These are phyloP conservation scores for Caenorhabditis doughertyi DNA, from an alignment of 2,888 invertebrate species.

Conservation along the genomic window DNA sequence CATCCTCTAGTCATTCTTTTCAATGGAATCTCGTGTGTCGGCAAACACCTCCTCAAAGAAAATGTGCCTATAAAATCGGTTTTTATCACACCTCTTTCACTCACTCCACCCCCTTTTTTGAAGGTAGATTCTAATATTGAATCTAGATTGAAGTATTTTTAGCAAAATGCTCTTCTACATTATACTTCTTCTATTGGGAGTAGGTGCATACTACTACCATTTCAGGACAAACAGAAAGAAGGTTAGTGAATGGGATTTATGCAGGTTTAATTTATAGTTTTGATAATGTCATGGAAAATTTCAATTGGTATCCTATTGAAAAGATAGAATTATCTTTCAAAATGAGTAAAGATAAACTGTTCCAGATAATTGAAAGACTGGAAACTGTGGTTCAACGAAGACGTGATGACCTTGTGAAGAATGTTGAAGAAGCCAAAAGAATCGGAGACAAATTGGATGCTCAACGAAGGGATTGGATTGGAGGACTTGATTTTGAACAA, in stretches of 20 bases:
- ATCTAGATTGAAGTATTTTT: conserved; percentile 7
- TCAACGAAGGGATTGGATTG: conserved; percentile 65
- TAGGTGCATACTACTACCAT: conserved; percentile 47
- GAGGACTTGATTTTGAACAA: conserved; percentile 63
- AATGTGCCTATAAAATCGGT: conserved; percentile 50
- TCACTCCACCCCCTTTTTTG: conserved; percentile 3
- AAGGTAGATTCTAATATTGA: not conserved
- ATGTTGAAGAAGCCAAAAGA: conserved; percentile 61
- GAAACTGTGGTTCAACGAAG: conserved; percentile 62
- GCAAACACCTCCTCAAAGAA: conserved; percentile 43
- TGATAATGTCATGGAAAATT: too few relatives aligned
- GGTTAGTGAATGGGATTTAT: conserved; percentile 28
- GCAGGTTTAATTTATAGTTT: too few relatives aligned
- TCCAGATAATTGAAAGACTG: conserved; percentile 63
- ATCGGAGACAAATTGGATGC: conserved; percentile 53
- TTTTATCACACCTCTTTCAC: conserved; percentile 45
- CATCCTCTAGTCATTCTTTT: conserved; percentile 16
- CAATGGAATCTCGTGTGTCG: conserved; percentile 37
- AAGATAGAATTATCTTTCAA: too few relatives aligned
- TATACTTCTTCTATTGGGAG: conserved; percentile 41
- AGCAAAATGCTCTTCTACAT: conserved; percentile 57
- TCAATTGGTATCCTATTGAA: too few relatives aligned
- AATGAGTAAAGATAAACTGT: not conserved
- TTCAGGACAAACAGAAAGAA: conserved; percentile 50
- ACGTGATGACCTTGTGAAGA: conserved; percentile 63